These are phyloP conservation scores for Protaetia brevitarsis DNA, from an alignment of 1,140 invertebrate species.

Conservation along the genomic window DNA sequence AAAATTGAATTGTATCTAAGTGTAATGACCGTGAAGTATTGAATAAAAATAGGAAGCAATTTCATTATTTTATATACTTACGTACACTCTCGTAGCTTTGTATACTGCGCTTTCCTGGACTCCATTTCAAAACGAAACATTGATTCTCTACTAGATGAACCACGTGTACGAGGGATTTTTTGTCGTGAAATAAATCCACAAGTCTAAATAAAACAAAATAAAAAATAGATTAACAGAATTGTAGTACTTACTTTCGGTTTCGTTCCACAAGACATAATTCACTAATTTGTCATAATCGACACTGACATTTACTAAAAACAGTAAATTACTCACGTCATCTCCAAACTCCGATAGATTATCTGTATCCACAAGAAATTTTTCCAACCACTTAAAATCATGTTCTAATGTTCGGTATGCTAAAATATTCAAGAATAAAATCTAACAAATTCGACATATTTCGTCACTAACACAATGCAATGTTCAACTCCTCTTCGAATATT, in stretches of 20 bases:
- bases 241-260: neutral
- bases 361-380: constrained; percentile 35
- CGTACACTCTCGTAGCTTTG: constrained; percentile 70
- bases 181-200: constrained; percentile 53
- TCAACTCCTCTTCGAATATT: constrained; percentile 56
- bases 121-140: constrained; percentile 76
- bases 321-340: neutral
- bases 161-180: constrained; percentile 63
- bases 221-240: neutral
- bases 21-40: too few relatives aligned
- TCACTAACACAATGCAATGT: constrained; percentile 39
- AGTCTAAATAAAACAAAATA: constrained; percentile 9
- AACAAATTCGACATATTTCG: neutral
- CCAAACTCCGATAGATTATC: neutral
- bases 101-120: constrained; percentile 79
- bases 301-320: neutral
- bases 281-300: constrained; percentile 2
- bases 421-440: constrained; percentile 1
- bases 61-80: constrained; percentile 41
- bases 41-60: neutral
- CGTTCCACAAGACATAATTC: constrained; percentile 16
- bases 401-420: constrained; percentile 27
- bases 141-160: constrained; percentile 74
- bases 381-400: constrained; percentile 39
- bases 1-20: neutral